A percentile compares a stretch with the other conserved stretches of the same genome.
phyloP scores from a whole-genome alignment of 2,888 invertebrate genomes.

The Athalia cordata region DNA sequence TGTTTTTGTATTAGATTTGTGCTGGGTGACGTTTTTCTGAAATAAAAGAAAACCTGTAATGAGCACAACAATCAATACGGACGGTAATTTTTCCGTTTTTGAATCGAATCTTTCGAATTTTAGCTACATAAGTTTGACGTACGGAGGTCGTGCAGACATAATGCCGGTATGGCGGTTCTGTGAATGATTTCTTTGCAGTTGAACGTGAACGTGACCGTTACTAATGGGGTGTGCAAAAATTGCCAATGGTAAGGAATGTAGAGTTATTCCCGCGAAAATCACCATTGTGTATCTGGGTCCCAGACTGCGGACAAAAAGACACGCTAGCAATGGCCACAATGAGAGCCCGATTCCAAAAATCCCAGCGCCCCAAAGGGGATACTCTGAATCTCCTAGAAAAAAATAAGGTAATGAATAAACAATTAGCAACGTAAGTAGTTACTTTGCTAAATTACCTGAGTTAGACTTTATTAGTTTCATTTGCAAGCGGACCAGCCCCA shows the following conservation, averaged over 20 bases:
- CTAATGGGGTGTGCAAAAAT: conserved; percentile 11
- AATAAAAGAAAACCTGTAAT: not conserved
- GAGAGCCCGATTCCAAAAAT: conserved; percentile 32
- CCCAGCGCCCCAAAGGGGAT: conserved; percentile 15
- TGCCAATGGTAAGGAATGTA: conserved; percentile 33
- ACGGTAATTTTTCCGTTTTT: too few species aligned
- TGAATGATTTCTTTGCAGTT: not conserved
- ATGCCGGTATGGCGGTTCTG: not conserved
- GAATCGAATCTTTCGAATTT: too few species aligned
- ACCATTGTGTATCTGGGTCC: conserved; percentile 9
- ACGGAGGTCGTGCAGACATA: not conserved
- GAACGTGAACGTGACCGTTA: not conserved
- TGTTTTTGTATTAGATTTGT: not conserved
- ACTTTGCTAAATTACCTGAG: conserved; percentile 15
- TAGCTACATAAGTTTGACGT: not conserved
- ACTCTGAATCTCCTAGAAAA: not conserved
- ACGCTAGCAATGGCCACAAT: conserved; percentile 38
- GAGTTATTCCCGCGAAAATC: conserved; percentile 30
- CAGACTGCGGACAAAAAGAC: conserved; percentile 19
- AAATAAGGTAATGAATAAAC: not conserved
- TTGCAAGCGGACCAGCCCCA: conserved; percentile 30
- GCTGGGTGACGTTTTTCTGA: conserved; percentile 4
- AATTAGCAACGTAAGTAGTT: too few species aligned
- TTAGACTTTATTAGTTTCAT: conserved; percentile 23
- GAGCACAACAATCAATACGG: not conserved